These are phyloP conservation scores for Pyrgus malvae DNA, from an alignment of 2,888 invertebrate species.

Conservation along the genomic window DNA sequence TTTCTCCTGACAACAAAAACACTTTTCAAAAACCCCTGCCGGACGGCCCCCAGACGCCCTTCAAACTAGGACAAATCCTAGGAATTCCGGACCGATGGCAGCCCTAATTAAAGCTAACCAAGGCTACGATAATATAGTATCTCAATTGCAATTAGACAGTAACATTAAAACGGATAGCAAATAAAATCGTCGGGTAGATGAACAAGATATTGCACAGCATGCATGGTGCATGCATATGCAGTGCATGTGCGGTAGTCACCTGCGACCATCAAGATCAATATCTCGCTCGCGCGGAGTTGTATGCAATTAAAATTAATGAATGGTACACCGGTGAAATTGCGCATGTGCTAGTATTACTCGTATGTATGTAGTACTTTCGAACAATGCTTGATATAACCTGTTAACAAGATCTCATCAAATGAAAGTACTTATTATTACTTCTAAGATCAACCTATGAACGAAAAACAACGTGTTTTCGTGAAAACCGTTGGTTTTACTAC, in stretches of 20 bases:
- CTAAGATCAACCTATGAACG: too few relatives aligned
- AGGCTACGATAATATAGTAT: neutral
- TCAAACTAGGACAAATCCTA: too few relatives aligned
- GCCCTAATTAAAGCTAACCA: too few relatives aligned
- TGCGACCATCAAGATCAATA: constrained; percentile 35
- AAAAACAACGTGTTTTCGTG: too few relatives aligned
- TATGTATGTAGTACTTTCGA: neutral
- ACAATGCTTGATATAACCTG: neutral
- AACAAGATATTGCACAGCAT: constrained; percentile 18
- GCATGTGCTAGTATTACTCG: constrained; percentile 8
- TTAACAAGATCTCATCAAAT: neutral
- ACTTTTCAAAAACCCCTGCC: too few relatives aligned
- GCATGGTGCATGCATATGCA: constrained; percentile 28
- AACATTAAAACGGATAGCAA: constrained; percentile 5
- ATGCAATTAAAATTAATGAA: constrained; percentile 67
- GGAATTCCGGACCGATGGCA: too few relatives aligned
- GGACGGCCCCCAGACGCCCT: too few relatives aligned
- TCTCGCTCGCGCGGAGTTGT: constrained; percentile 41
- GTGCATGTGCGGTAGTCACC: constrained; percentile 32
- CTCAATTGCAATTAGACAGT: neutral
- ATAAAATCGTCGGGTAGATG: constrained; percentile 14
- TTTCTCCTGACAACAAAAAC: too few relatives aligned
- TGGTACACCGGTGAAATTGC: constrained; percentile 28
- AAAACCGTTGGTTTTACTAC: too few relatives aligned
- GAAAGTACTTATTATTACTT: too few relatives aligned